Base-by-base conservation (phyloP, 2,888 invertebrate species). In the Blastobasis lacticolella region DNA sequence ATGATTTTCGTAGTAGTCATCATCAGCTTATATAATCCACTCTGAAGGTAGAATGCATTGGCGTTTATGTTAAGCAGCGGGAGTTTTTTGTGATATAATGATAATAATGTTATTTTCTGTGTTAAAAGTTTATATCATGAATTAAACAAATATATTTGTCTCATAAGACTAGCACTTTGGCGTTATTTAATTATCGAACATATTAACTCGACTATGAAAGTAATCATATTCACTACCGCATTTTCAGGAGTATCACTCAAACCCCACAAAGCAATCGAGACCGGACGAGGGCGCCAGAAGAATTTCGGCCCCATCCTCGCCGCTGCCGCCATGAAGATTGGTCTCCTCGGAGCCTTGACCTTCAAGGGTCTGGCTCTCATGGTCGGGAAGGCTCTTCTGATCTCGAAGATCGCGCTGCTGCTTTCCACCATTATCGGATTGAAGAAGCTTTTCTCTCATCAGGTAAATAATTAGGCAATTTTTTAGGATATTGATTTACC, bases 321-420 rank as follows among this genome's bases (percentile, higher is more conserved):
- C 0, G 92, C 94, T 9, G 93, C 93, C 45, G 93, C 93, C 5
- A 90, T 95, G 83, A 96, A 96, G 78, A 91, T 94, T 53, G 95
- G 94, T 69, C 89, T 95, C 49, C 90, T 95, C 37, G 95, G 94
- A 50, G 94, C 94, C 46, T 71, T 96, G 49, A 92, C 95, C 38
- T 93, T 95, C 78, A 95, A 95, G 70, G 95, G 93, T 10, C 82
- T 96, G 4, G 93, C 94, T 10, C 87, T 95, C 5, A 90, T 95
- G 60, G 95, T 95, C 40, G 95, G 95, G 67, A 95, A 96, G 84
- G 95, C 95, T 37, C 89, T 96, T 5, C 90, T 96, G 45, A 92
- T 95, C 57, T 94, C 94, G 63, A 96, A 96, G 90, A 92, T 95
- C 50, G 95, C 95, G 4, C 88, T 96, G 7, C 90, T 95, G 4